These are phyloP conservation scores for Scarus forsteni DNA, from an alignment of 2,797 vertebrate species.

Conservation along the genomic window DNA sequence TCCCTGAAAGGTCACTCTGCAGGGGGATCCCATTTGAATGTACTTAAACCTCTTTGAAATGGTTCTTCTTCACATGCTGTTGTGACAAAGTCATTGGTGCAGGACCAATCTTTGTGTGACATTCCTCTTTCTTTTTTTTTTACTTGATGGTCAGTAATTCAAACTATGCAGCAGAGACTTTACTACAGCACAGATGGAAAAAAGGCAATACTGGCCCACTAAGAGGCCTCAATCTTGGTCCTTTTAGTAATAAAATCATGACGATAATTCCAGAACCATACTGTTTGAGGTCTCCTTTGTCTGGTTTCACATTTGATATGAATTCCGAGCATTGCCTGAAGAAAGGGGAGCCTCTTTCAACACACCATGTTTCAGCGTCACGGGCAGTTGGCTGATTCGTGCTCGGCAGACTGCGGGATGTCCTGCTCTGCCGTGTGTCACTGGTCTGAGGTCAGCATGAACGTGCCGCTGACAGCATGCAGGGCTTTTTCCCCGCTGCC, in stretches of 20 bases:
- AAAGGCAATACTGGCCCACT: too few species aligned
- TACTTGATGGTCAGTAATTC: too few species aligned
- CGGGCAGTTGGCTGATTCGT: constrained; percentile 36
- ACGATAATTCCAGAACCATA: neutral
- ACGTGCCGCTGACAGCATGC: constrained; percentile 30
- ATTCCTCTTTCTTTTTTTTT: too few species aligned
- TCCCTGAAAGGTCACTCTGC: neutral
- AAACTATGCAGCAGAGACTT: neutral
- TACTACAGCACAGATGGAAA: too few species aligned
- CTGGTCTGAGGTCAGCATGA: constrained; percentile 45
- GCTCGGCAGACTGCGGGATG: constrained; percentile 46
- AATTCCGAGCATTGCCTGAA: neutral
- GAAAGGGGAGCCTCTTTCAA: constrained; percentile 5
- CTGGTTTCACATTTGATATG: neutral
- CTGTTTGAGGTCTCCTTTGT: neutral
- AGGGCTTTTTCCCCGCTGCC: constrained; percentile 16
- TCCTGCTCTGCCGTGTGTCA: constrained; percentile 44
- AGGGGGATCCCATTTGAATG: neutral
- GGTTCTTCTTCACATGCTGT: neutral
- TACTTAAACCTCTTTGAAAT: neutral
- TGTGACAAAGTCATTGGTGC: neutral
- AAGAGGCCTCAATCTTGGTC: neutral
- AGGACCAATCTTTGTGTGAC: neutral
- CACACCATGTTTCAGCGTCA: constrained; percentile 19
- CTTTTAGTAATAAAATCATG: neutral